These are phyloP conservation scores for Myioborus melanocephalus DNA, from an alignment of 2,797 vertebrate species.

Conservation along the genomic window DNA sequence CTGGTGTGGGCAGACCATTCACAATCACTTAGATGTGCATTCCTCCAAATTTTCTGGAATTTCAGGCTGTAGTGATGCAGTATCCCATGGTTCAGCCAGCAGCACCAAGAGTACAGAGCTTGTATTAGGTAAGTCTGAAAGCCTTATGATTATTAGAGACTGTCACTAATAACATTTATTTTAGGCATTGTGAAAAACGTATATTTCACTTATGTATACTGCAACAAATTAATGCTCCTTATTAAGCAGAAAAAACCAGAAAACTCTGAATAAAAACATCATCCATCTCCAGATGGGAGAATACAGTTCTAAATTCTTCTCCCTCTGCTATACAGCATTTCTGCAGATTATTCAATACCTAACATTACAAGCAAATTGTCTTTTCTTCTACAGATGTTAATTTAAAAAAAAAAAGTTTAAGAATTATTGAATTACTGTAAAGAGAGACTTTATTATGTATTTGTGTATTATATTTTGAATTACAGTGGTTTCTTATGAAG, in stretches of 20 bases:
- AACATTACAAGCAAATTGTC: not conserved
- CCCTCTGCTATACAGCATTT: not conserved
- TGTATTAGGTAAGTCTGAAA: conserved; percentile 83
- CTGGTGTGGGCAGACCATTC: conserved; percentile 90
- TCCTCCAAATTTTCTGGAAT: conserved; percentile 94
- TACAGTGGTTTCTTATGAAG: fast-evolving
- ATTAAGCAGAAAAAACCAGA: not conserved
- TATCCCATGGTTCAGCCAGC: conserved; percentile 88
- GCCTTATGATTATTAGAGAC: not conserved
- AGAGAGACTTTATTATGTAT: not conserved
- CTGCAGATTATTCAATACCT: not conserved
- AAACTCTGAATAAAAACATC: not conserved
- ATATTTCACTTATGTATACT: not conserved
- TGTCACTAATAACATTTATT: not conserved
- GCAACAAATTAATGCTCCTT: not conserved
- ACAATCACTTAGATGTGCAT: conserved; percentile 91
- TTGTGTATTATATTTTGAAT: not conserved
- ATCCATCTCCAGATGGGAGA: not conserved
- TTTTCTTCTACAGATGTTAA: not conserved
- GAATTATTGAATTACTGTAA: not conserved
- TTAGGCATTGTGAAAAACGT: not conserved
- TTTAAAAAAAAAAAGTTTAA: not conserved
- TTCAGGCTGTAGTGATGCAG: conserved; percentile 93
- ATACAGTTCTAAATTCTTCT: not conserved
- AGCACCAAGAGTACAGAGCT: conserved; percentile 91